Conservation (phyloP, 2,797 vertebrate genomes). For the Okamejei kenojei region DNA sequence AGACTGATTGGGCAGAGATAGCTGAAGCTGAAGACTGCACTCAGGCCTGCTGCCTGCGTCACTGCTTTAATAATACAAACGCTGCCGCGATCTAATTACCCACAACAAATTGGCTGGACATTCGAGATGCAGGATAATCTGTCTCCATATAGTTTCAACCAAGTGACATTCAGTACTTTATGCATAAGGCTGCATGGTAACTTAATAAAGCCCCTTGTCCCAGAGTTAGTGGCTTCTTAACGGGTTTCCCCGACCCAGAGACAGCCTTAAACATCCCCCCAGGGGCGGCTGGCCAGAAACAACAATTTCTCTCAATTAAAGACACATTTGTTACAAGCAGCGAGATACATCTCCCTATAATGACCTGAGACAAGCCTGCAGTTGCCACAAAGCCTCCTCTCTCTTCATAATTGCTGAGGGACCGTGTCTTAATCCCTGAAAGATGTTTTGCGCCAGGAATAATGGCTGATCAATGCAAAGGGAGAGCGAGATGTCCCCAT, state of each 20-base stretch:
- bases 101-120: neutral
- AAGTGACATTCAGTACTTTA: neutral
- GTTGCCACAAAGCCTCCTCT: slow-evolving; percentile 9
- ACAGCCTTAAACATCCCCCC: neutral
- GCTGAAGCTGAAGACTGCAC: too few relatives aligned
- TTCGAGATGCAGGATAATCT: neutral
- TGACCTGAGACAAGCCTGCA: slow-evolving; percentile 20
- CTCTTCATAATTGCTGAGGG: neutral
- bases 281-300: neutral
- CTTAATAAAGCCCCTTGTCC: slow-evolving; percentile 33
- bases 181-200: neutral
- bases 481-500: neutral
- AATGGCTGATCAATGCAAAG: slow-evolving; percentile 14
- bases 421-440: slow-evolving; percentile 17
- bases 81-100: neutral
- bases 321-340: slow-evolving; percentile 31
- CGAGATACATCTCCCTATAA: slow-evolving; percentile 13
- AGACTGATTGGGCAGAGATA: neutral
- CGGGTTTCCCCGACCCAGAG: neutral
- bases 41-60: neutral
- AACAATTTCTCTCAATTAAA: slow-evolving; percentile 32
- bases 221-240: slow-evolving; percentile 1
- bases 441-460: neutral
- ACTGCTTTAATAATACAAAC: neutral
- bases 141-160: neutral